Evolutionary conservation across 2,113 vertebrate genomes (phyloP).

Genomic region (Clinocottus analis): DNA sequence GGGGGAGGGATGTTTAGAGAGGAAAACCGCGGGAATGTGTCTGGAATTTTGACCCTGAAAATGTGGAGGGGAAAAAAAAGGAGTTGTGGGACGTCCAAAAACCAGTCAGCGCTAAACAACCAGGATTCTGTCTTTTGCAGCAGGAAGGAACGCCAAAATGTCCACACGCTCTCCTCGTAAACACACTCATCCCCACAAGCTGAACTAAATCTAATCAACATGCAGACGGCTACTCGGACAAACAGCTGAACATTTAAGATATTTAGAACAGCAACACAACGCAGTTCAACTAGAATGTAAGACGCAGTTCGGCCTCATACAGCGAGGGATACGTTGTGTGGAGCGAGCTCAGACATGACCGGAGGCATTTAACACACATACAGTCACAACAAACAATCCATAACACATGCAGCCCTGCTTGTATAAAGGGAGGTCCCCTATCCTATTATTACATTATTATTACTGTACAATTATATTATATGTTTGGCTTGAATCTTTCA

Average conservation of each 20-base stretch:
- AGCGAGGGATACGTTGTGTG: background rate
- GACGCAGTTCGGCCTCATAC: background rate
- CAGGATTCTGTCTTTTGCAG: slow-evolving; percentile 41
- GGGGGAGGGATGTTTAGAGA: slow-evolving; percentile 24
- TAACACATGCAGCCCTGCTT: background rate
- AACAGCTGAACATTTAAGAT: slow-evolving; percentile 20
- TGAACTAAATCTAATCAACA: slow-evolving; percentile 45
- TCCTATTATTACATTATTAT: background rate
- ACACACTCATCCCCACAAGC: slow-evolving; percentile 38
- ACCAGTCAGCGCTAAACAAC: slow-evolving; percentile 23
- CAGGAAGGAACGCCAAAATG: slow-evolving; percentile 31
- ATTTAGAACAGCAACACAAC: slow-evolving; percentile 3
- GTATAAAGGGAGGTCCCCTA: background rate
- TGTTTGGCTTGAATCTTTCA: background rate
- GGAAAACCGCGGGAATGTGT: slow-evolving; percentile 64
- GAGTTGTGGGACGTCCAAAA: background rate
- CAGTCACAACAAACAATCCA: background rate
- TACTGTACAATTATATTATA: background rate
- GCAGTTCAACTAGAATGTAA: slow-evolving; percentile 10
- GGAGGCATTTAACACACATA: slow-evolving; percentile 4
- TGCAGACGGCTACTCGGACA: slow-evolving; percentile 11
- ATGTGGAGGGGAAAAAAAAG: background rate
- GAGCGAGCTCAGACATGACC: slow-evolving; percentile 29
- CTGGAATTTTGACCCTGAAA: slow-evolving; percentile 54
- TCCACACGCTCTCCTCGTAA: slow-evolving; percentile 4